Evolutionary conservation across 2,888 invertebrate genomes (phyloP), one percentile per base, ranked within the genome.

Genomic region (Drosophila imparisetae): DNA sequence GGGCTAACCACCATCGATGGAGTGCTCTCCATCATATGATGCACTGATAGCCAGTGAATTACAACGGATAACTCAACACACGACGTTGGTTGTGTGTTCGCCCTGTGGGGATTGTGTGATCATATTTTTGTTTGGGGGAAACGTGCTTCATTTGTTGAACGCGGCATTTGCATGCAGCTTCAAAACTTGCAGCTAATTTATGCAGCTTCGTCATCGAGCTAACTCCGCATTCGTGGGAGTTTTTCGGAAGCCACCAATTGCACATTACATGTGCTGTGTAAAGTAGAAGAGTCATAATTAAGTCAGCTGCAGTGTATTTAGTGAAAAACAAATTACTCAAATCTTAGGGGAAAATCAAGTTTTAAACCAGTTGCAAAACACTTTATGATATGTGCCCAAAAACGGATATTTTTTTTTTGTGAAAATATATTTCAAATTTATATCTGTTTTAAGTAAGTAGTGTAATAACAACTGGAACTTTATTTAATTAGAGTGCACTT

Each of bases 141-240:
- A 81, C 86, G 86, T 88, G 84, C 81, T 62, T 48, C 66, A 86
- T 75, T 83, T 83, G 63, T 66, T 70, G 72, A 81, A 34, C 68
- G 42, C 59, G 65, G 84, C 79, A 84, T 88, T 88, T 88, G 72
- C 75, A 77, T 45, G 32, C 40, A 30, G 61, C 64, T 76, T 72
- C 55, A 50, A 59, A 68, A 61, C 78, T 53, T 80, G 65, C 53
- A 78, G 67, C 69, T 80, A 69, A 83, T 82, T 87, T 82, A 87
- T 75, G 75, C 83, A 74, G 61, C 61, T 74, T 74, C 62, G 53
- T 64, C 69, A 61, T 55, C 52, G 50, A 45, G 48, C 30, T 65
- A 69, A 59, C 69, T 78, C 49, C 60, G 32, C 27, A 29, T 49
- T 38, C 62, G 55, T 71, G 71, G 71, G 71, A 55, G 36, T 42